A percentile compares a stretch with the other conserved stretches of the same genome.
These are phyloP conservation scores for Linepithema humile DNA, from an alignment of 1,140 invertebrate genomes.

Conservation along the genomic window DNA sequence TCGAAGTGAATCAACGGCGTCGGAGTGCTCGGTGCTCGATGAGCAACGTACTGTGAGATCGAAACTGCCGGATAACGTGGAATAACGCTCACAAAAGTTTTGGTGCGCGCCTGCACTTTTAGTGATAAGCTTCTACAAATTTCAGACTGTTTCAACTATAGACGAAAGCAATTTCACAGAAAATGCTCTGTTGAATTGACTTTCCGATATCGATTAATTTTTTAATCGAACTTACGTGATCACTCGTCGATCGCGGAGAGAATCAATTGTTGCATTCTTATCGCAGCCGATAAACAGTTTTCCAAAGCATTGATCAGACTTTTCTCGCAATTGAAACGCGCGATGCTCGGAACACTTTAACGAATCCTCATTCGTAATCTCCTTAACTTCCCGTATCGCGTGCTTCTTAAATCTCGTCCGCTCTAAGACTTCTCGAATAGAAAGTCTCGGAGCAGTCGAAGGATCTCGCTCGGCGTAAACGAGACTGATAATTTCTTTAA, in stretches of 20 bases:
- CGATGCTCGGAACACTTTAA: not conserved
- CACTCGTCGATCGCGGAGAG: not conserved
- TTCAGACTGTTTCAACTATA: too few species aligned
- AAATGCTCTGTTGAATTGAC: not conserved
- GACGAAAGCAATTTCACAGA: not conserved
- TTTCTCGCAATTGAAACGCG: not conserved
- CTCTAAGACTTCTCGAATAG: conserved; percentile 19
- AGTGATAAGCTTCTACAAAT: not conserved
- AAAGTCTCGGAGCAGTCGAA: not conserved
- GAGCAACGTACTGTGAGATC: conserved; percentile 37
- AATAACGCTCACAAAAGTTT: conserved; percentile 13
- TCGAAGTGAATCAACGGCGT: conserved; percentile 35
- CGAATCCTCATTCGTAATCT: conserved; percentile 43
- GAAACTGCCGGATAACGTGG: conserved; percentile 33
- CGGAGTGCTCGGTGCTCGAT: conserved; percentile 27
- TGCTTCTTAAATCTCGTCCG: conserved; percentile 31
- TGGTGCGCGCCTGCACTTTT: not conserved
- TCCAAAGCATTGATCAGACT: not conserved
- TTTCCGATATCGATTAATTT: not conserved
- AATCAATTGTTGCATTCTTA: not conserved
- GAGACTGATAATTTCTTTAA: conserved; percentile 72
- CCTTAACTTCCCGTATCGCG: not conserved
- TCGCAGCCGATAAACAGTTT: not conserved
- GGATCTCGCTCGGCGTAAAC: conserved; percentile 60
- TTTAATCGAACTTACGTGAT: not conserved